phyloP scores from a whole-genome alignment of 2,888 invertebrate genomes.

The Adelphocoris suturalis region DNA sequence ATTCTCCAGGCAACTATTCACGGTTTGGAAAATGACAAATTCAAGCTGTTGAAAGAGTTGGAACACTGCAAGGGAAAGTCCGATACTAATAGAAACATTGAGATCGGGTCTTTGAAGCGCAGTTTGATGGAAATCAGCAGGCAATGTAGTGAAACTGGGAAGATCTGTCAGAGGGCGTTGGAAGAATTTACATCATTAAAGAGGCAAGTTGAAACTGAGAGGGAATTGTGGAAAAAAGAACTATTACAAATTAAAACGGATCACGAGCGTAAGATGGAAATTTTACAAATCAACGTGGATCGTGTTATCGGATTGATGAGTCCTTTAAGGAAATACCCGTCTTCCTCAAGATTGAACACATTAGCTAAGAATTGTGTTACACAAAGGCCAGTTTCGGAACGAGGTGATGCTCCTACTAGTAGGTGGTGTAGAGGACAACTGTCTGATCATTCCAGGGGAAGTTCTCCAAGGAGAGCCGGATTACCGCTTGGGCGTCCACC shows the following conservation, averaged over 20 bases:
- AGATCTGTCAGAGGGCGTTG: background rate
- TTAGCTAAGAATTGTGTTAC: background rate
- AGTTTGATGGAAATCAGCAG: conserved; percentile 40
- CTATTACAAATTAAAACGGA: background rate
- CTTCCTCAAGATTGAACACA: background rate
- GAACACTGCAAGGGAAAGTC: conserved; percentile 38
- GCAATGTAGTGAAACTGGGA: conserved; percentile 21
- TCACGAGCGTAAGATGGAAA: conserved; percentile 21
- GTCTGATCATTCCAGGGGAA: conserved; percentile 3
- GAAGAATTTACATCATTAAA: conserved; percentile 49
- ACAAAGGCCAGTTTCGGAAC: background rate
- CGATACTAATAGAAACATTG: background rate
- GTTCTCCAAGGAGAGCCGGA: background rate
- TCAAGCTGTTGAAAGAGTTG: conserved; percentile 76
- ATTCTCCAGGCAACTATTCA: conserved; percentile 80
- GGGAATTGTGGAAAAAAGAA: conserved; percentile 43
- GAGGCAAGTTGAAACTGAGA: background rate
- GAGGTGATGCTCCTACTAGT: conserved; percentile 1
- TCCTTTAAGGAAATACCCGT: background rate
- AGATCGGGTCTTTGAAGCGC: conserved; percentile 17
- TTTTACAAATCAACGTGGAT: background rate
- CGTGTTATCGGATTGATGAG: background rate
- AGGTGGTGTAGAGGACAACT: background rate
- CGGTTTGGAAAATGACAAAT: conserved; percentile 80
- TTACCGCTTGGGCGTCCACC: background rate